These are phyloP conservation scores for Eulemur mongoz DNA, from an alignment of 2,797 vertebrate genomes.

Conservation along the genomic window DNA sequence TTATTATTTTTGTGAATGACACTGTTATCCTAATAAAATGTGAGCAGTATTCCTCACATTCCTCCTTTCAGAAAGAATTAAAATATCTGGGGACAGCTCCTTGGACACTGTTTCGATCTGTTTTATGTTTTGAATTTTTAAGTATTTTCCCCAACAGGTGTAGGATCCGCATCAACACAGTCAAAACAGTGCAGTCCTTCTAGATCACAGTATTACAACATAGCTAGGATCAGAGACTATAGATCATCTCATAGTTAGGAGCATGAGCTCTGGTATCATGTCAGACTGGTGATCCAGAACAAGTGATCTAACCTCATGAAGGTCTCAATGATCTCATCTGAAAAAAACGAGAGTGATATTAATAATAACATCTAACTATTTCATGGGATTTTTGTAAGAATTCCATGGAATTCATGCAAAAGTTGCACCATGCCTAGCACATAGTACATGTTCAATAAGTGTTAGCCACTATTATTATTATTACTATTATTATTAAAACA, in stretches of 20 bases:
- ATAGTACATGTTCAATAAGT: background rate
- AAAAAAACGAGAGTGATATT: background rate
- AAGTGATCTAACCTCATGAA: background rate
- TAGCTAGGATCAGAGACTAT: background rate
- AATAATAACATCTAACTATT: background rate
- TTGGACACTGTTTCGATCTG: background rate
- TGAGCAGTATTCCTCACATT: background rate
- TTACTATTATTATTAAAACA: background rate
- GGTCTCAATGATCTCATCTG: background rate
- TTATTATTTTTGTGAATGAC: slow-evolving; percentile 13
- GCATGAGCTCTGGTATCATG: background rate
- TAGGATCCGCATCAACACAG: background rate
- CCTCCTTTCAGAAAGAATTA: background rate
- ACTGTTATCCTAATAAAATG: background rate
- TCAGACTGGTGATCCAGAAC: background rate
- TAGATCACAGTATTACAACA: background rate
- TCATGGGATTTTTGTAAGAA: background rate
- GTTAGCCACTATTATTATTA: background rate
- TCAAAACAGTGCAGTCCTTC: background rate
- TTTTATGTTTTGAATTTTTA: background rate
- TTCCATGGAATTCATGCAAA: background rate
- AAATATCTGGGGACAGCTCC: background rate
- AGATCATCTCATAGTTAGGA: background rate
- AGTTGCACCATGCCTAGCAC: background rate
- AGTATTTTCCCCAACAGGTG: background rate